Percentiles rank a stretch among this genome's conserved stretches.
phyloP scores from a whole-genome alignment of 2,888 invertebrate species.

The Pachliopta kotzebuea region DNA sequence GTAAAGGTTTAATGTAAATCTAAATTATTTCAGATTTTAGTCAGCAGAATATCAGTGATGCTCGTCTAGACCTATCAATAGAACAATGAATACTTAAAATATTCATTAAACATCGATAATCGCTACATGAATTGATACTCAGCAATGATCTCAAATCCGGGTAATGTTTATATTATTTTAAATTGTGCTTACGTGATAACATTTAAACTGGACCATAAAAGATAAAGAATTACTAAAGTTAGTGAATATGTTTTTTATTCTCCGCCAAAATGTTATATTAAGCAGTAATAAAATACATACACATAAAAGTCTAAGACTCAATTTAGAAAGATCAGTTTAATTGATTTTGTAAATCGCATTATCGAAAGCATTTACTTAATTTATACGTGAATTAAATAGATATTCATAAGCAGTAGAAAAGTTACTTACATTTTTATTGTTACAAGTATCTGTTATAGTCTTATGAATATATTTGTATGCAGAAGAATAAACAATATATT shows the following conservation, averaged over 20 bases:
- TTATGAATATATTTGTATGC: neutral
- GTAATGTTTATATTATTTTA: neutral
- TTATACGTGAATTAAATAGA: neutral
- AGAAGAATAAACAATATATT: neutral
- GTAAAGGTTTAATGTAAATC: too few relatives aligned
- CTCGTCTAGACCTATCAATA: neutral
- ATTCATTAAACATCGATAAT: neutral
- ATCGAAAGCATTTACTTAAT: neutral
- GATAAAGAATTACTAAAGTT: neutral
- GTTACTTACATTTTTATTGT: neutral
- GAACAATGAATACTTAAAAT: neutral
- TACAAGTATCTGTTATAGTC: neutral
- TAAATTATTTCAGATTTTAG: too few relatives aligned
- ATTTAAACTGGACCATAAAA: neutral
- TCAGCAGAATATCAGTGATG: neutral
- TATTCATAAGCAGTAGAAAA: neutral
- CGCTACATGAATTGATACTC: neutral
- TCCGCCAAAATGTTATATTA: too few relatives aligned
- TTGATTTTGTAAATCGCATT: neutral
- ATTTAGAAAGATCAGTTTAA: neutral
- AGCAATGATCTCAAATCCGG: neutral
- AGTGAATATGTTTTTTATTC: too few relatives aligned
- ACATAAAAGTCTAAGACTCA: neutral
- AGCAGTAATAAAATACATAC: too few relatives aligned
- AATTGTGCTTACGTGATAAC: neutral